These are phyloP conservation scores for Embidobia sp. DNA, from an alignment of 2,888 invertebrate genomes.

Conservation along the genomic window DNA sequence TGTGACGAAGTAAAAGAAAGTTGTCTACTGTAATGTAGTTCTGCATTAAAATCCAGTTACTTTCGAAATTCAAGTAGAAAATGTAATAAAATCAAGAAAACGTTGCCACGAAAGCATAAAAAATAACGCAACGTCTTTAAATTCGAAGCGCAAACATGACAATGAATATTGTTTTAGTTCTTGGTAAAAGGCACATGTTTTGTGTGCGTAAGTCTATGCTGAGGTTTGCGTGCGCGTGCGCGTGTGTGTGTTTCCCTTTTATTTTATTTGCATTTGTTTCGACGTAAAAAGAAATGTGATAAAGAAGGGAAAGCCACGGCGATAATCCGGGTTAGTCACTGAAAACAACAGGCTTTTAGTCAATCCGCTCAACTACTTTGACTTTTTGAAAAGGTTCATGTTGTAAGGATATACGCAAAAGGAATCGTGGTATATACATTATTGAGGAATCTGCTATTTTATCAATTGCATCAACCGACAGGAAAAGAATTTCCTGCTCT, in stretches of 20 bases:
- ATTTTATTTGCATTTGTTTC: slow-evolving; percentile 23
- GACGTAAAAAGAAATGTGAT: slow-evolving; percentile 30
- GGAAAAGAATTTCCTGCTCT: slow-evolving; percentile 9
- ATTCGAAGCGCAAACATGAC: neutral
- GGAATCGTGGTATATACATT: slow-evolving; percentile 33
- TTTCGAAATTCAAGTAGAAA: too few species aligned
- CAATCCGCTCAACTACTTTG: slow-evolving; percentile 53
- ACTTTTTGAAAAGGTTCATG: slow-evolving; percentile 41
- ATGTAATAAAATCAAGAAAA: too few species aligned
- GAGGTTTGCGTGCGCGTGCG: too few species aligned
- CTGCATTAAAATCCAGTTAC: too few species aligned
- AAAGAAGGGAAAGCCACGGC: slow-evolving; percentile 26
- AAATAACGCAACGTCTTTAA: slow-evolving; percentile 4
- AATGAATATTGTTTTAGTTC: slow-evolving; percentile 10
- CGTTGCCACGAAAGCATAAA: neutral
- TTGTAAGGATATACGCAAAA: slow-evolving; percentile 45
- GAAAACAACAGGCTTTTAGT: slow-evolving; percentile 60
- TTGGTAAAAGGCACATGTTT: slow-evolving; percentile 1
- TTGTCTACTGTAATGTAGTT: too few species aligned
- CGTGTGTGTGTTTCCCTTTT: neutral
- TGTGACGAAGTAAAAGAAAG: too few species aligned
- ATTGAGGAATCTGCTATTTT: slow-evolving; percentile 31
- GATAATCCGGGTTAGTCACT: slow-evolving; percentile 54
- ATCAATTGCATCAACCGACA: slow-evolving; percentile 17
- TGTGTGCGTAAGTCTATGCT: too few species aligned